Evolutionary conservation across 1,140 invertebrate species (phyloP), one percentile per base, ranked within the genome.

Genomic region (Cheumatopsyche charites): DNA sequence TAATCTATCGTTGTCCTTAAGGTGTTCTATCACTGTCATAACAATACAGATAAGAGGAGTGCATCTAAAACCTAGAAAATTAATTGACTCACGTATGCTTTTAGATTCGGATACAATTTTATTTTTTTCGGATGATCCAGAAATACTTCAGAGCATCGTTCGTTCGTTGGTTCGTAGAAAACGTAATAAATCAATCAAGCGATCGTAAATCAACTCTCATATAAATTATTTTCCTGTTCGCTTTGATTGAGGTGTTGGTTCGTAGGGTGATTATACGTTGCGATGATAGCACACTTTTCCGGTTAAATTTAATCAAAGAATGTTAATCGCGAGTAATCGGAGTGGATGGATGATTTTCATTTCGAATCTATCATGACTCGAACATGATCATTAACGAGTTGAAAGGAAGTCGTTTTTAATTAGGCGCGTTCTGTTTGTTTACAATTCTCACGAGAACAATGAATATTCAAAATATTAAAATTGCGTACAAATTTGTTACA

Each of bases 21-120:
- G 36, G 26, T 23, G 36, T 63, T 63, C 62, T 63, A 63, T 63
- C 62, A 63, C 15, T 63, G 62, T 63, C 62, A 63, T 43, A 63
- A 63, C 62, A 63, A 5, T 41, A 4, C 1, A 9, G 62, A 63
- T 63, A 63, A 63, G 15, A n/a, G 29, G 15, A 23, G 15, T 6
- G 29, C 62, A 42, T 43, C 36, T 11, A 58, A 63, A 1, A 25
- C n/a, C 21, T 25, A 58, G 19, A 23, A 25, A 58, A 58, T 58
- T 58, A 58, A 58, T 58, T 58, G 55, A 58, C 55, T 25, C 55
- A 25, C 55, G 23, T 58, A 23, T 58, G 12, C 23, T 13, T 58
- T 25, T 25, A 23, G 9, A 58, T 58, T 21, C 13, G 23, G 7
- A 58, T 58, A 52, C 19, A 1, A 17, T 7, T 17, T 15, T 36